Evolutionary conservation across 2,888 invertebrate species (phyloP).

Genomic region (Phasia obesa): DNA sequence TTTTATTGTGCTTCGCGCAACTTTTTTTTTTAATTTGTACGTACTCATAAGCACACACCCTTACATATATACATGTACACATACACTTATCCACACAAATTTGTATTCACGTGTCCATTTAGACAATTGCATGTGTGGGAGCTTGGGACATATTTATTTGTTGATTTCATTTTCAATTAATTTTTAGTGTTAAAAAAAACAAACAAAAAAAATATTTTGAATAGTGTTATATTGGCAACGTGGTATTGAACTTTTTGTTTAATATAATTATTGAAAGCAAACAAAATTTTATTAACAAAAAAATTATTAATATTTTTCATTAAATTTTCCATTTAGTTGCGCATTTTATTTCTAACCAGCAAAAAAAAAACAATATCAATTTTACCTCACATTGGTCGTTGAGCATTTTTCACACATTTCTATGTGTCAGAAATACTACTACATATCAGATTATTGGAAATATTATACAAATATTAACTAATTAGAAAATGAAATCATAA

Average conservation of each 20-base stretch:
- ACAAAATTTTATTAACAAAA: too few species aligned
- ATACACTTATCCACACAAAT: conserved; percentile 16
- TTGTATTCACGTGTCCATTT: conserved; percentile 53
- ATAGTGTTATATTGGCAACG: conserved; percentile 20
- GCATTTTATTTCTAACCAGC: too few species aligned
- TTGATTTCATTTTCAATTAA: conserved; percentile 69
- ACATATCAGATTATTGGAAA: too few species aligned
- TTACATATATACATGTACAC: conserved; percentile 11
- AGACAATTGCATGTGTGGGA: conserved; percentile 56
- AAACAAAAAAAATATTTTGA: too few species aligned
- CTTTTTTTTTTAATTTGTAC: conserved; percentile 68
- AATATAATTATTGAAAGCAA: conserved; percentile 69
- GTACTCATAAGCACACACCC: conserved; percentile 24
- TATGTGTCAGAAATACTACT: too few species aligned
- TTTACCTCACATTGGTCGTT: too few species aligned
- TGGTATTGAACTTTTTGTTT: conserved; percentile 39
- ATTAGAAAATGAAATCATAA: too few species aligned
- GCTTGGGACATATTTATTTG: conserved; percentile 67
- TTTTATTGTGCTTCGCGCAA: conserved; percentile 69
- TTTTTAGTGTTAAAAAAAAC: conserved; percentile 65
- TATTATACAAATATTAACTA: too few species aligned
- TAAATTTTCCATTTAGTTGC: too few species aligned
- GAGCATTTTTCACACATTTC: too few species aligned
- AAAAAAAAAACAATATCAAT: too few species aligned
- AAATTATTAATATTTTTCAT: conserved; percentile 39